Percentiles rank a stretch among this genome's conserved stretches.
phyloP scores from a whole-genome alignment of 2,113 vertebrate genomes.

The Zootoca vivipara region DNA sequence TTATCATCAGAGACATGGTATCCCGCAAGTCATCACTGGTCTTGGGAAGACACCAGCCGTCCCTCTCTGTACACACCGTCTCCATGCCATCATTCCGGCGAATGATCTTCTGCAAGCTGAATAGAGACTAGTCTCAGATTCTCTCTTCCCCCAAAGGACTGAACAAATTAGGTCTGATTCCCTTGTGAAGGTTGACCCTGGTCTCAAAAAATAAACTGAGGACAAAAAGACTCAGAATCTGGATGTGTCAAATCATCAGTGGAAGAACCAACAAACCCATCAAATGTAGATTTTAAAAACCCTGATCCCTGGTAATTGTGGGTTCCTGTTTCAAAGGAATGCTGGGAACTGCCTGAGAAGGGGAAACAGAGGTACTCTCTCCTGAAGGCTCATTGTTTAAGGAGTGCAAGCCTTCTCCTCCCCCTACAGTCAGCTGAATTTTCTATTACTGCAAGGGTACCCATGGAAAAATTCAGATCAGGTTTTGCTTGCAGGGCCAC shows the following conservation, averaged over 20 bases:
- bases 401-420: not conserved
- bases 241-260: too few relatives aligned
- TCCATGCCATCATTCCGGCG: slow-evolving; percentile 80
- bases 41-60: slow-evolving; percentile 92
- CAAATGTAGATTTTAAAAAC: too few relatives aligned
- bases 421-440: not conserved
- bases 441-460: not conserved
- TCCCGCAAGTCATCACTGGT: slow-evolving; percentile 90
- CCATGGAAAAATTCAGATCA: not conserved
- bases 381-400: not conserved
- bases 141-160: not conserved
- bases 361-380: not conserved
- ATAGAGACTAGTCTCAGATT: rapidly evolving
- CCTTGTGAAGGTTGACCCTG: not conserved
- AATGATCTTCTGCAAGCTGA: slow-evolving; percentile 85
- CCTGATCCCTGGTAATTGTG: too few relatives aligned
- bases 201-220: not conserved
- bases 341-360: not conserved
- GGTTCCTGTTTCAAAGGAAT: not conserved
- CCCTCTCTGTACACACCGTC: slow-evolving; percentile 84
- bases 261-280: too few relatives aligned
- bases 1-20: slow-evolving; percentile 90
- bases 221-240: not conserved
- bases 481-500: too few relatives aligned
- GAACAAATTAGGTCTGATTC: not conserved